Base-by-base conservation (phyloP, 2,888 invertebrate genomes). In the Ochlodes sylvanus region DNA sequence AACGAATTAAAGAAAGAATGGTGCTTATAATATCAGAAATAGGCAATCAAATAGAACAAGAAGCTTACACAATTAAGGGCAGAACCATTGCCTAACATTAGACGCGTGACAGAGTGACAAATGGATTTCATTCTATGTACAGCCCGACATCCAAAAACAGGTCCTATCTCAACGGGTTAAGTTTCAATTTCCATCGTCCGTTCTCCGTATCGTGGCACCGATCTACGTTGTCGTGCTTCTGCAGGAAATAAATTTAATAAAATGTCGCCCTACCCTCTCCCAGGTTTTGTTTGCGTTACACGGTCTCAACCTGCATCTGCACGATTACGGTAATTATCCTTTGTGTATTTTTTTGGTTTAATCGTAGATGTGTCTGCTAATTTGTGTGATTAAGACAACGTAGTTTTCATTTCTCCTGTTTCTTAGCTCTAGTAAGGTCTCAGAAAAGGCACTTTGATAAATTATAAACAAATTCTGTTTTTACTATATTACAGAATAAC, bases 241-340 rank as follows among this genome's bases (percentile, higher is more conserved):
- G 67, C 54, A 55, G 67, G 67, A 62, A 67, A 62, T 67, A 67
- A 61, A 61, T 67, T 62, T 67, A 56, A 67, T 67, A 67, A 52
- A 67, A 62, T 47, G 61, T 47, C 61, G 38, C 17, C 42, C 34
- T 19, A 41, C 65, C 66, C 34, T 42, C 38, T 15, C 41, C 27
- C 27, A n/a, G 19, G 32, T 32, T 55, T 17, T 54, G 54, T 61
- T 61, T 67, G 67, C 67, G 27, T 61, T 17, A 21, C 44, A 41
- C 17, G 17, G 32, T 54, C 12, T 19, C 19, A 55, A 60, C 67
- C 55, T 67, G 67, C 67, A 61, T 44, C 34, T 47, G 34, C 55
- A 61, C 15, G 34, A 42, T 42, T 52, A 32, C 54, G 54, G 19
- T 34, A 61, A 55, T 67, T 67, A 55, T 52, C 65, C 15, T 32